These are phyloP conservation scores for Pampus argenteus DNA, from an alignment of 2,797 vertebrate genomes.

Conservation along the genomic window DNA sequence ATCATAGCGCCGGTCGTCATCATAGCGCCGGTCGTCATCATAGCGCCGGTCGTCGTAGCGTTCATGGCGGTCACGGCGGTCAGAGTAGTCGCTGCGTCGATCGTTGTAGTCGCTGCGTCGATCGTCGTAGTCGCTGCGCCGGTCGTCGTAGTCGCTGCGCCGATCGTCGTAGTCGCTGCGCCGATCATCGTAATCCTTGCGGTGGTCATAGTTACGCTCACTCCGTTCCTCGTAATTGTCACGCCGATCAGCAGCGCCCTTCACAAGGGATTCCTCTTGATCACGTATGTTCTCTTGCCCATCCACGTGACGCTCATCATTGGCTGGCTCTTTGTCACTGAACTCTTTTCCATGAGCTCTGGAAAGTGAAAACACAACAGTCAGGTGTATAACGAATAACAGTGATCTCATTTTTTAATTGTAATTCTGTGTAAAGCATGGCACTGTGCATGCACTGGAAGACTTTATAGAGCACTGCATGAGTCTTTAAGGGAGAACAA, in stretches of 20 bases:
- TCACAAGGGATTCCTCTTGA: slow-evolving; percentile 15
- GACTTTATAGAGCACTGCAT: too few relatives aligned
- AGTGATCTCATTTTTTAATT: too few relatives aligned
- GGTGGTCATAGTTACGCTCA: slow-evolving; percentile 24
- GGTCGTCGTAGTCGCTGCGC: slow-evolving; percentile 38
- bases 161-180: slow-evolving; percentile 51
- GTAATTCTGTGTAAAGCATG: too few relatives aligned
- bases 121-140: slow-evolving; percentile 43
- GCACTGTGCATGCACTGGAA: too few relatives aligned
- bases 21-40: slow-evolving; percentile 25
- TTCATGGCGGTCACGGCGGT: slow-evolving; percentile 24
- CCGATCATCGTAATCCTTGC: neutral
- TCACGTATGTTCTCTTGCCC: slow-evolving; percentile 19
- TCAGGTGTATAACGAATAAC: neutral
- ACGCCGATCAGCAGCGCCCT: neutral
- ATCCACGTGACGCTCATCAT: slow-evolving; percentile 21
- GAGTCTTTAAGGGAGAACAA: neutral
- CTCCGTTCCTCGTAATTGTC: slow-evolving; percentile 32
- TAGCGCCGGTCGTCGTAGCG: slow-evolving; percentile 14
- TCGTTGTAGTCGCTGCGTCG: slow-evolving; percentile 36
- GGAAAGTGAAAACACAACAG: slow-evolving; percentile 14
- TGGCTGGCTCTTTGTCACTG: slow-evolving; percentile 46
- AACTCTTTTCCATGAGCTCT: slow-evolving; percentile 58
- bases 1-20: slow-evolving; percentile 46
- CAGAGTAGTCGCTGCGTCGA: slow-evolving; percentile 18